Percentiles rank a stretch among this genome's conserved stretches.
These are phyloP conservation scores for Onychostoma macrolepis DNA, from an alignment of 2,113 vertebrate species.

Conservation along the genomic window DNA sequence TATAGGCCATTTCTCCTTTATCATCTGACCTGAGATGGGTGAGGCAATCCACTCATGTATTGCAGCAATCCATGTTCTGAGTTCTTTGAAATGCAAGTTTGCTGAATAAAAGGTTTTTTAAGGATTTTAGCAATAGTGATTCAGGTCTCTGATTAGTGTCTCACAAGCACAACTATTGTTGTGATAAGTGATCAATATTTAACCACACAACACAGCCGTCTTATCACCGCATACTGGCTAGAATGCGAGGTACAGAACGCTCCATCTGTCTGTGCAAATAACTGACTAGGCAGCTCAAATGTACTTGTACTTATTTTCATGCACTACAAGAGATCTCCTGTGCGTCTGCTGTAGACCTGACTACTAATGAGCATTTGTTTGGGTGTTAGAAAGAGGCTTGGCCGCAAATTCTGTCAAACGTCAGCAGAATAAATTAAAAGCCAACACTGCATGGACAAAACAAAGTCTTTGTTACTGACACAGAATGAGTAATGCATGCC, in stretches of 20 bases:
- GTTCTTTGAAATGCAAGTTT: not conserved
- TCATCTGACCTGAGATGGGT: constrained; percentile 28
- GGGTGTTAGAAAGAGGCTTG: constrained; percentile 18
- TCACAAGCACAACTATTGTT: not conserved
- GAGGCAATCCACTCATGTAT: constrained; percentile 2
- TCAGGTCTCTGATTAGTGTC: not conserved
- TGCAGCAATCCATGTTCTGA: not conserved
- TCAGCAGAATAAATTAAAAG: constrained; percentile 36
- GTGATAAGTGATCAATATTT: constrained; percentile 34
- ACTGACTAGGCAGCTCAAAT: not conserved
- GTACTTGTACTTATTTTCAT: not conserved
- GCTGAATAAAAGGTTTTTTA: not conserved
- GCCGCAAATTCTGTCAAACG: constrained; percentile 14
- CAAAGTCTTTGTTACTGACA: constrained; percentile 21
- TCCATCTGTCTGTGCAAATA: constrained; percentile 16
- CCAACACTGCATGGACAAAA: not conserved
- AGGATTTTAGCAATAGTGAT: not conserved
- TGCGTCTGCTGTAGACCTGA: constrained; percentile 21
- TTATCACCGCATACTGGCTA: not conserved
- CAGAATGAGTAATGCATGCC: not conserved
- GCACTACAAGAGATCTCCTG: constrained; percentile 19
- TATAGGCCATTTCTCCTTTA: constrained; percentile 24
- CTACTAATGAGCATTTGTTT: constrained; percentile 35
- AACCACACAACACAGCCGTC: constrained; percentile 3
- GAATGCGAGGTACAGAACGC: not conserved